Base-by-base conservation (phyloP, 2,113 vertebrate genomes). In the Garra rufa region DNA sequence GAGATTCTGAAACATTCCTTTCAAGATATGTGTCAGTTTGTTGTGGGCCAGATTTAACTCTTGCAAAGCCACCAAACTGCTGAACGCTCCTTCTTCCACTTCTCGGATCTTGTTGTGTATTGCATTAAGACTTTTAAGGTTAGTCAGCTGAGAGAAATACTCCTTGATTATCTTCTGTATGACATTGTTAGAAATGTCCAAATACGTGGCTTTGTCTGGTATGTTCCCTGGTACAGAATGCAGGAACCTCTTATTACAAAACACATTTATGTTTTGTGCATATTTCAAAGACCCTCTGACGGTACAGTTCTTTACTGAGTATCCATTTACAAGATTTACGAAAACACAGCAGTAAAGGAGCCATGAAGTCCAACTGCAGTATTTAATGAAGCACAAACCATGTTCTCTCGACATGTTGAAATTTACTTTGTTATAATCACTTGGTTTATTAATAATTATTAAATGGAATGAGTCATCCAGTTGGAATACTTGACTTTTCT, bases 91-190 rank as follows among this genome's bases (percentile, higher is more conserved):
- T 3, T 74, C 77, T 21, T 85, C 69, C 17, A 85, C 46, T 4
- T 63, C 24, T 24, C 4, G 3, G 41, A 81, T 81, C 19, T 11
- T 14, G 28, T 81, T 85, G 65, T 85, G 52, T 46, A 8, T 46
- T 44, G 44, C 50, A 67, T 48, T 48, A 26, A 85, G 13, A 30
- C 8, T 79, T 59, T 1, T 69, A 38, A 21, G 93, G 34, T 73
- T 61, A 43, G 26, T n/a, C 46, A 85, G 63, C 2, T 75, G 69
- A 24, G 44, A 80, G 11, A 81, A 74, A 73, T 81, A 21, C 44
- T 34, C 26, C 41, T 48, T 19, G 9, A 34, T 75, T 34, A 81
- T 57, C 9, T 48, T 19, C 34, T 8, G 50, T 28, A 85, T 59
- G 9, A 13, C 0, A 63, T 85, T 85, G 11, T 14, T 0, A 19